Evolutionary conservation across 1,140 invertebrate species (phyloP).

Genomic region (Epicauta chinensis): DNA sequence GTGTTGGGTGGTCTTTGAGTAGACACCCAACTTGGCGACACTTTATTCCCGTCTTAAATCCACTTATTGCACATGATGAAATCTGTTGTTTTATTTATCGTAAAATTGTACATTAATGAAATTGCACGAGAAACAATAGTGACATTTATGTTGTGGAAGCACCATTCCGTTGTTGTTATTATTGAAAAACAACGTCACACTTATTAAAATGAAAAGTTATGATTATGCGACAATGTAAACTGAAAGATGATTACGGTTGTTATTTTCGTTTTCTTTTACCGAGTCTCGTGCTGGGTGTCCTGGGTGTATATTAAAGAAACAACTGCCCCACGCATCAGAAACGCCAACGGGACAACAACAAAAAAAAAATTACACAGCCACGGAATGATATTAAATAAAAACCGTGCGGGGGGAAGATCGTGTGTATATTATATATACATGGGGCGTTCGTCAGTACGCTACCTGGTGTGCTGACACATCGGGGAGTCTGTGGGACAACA

Average conservation of each 20-base stretch:
- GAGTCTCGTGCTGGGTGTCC: slow-evolving; percentile 21
- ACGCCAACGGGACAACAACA: neutral
- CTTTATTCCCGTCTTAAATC: no score
- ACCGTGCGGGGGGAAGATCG: neutral
- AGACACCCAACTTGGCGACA: no score
- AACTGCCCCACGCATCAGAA: neutral
- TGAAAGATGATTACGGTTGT: slow-evolving; percentile 19
- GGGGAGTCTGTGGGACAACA: slow-evolving; percentile 35
- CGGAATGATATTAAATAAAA: neutral
- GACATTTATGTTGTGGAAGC: no score
- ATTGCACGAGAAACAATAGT: no score
- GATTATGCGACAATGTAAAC: slow-evolving; percentile 26
- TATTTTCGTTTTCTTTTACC: slow-evolving; percentile 18
- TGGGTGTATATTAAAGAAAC: slow-evolving; percentile 6
- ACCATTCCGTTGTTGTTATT: no score
- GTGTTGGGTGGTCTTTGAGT: no score
- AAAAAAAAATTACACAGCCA: neutral
- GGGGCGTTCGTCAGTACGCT: slow-evolving; percentile 18
- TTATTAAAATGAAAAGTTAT: slow-evolving; percentile 26
- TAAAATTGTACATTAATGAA: neutral
- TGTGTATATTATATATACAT: no score
- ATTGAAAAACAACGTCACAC: slow-evolving; percentile 16
- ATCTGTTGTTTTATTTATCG: no score
- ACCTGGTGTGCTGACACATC: slow-evolving; percentile 23
- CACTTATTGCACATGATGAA: no score